Base-by-base conservation (phyloP, 1,140 invertebrate genomes). In the Lanistes nyassanus region DNA sequence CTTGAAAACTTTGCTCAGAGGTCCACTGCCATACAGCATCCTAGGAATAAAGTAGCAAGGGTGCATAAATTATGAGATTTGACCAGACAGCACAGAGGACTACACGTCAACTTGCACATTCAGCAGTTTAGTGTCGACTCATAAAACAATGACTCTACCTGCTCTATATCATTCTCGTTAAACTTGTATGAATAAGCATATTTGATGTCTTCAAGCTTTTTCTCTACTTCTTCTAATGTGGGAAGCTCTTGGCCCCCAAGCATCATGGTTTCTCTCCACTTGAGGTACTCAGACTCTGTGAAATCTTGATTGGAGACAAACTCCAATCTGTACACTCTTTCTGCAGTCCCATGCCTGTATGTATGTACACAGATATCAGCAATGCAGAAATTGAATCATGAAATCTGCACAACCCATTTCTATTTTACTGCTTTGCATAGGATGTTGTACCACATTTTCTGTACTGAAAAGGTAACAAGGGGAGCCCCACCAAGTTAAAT, bases 221-320 rank as follows among this genome's bases (percentile, higher is more conserved):
- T 93, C 16, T 96, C 92, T 2, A 99, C 91, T 76, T 95, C 93
- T 36, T 96, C 94, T 51, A 94, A 91, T 0, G 95, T 95, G 3
- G 98, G 97, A 75, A 98, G 91, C 0, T 92, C 91, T 55, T 95
- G 92, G 39, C 93, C 93, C 58, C 95, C 93, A 1, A 93, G 88
- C 42, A 92, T 91, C 86, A 97, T 96, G 0, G 94, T 92, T 81
- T 96, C 94, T 82, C 94, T 92, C 97, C 97, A 99, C 86, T 98
- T 97, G 53, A 92, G 91, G 86, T 97, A 99, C 89, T 99, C 98
- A 4, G 92, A 93, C 31, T 98, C 95, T 0, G 94, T 94, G 85
- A 99, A 99, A 83, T 97, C 95, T 64, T 95, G 94, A 92, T 99
- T 99, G 6, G 97, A 98, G n/a, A 99, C 95, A 88, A 98, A 99